These are phyloP conservation scores for Bactericera cockerelli DNA, from an alignment of 1,140 invertebrate genomes.

Conservation along the genomic window DNA sequence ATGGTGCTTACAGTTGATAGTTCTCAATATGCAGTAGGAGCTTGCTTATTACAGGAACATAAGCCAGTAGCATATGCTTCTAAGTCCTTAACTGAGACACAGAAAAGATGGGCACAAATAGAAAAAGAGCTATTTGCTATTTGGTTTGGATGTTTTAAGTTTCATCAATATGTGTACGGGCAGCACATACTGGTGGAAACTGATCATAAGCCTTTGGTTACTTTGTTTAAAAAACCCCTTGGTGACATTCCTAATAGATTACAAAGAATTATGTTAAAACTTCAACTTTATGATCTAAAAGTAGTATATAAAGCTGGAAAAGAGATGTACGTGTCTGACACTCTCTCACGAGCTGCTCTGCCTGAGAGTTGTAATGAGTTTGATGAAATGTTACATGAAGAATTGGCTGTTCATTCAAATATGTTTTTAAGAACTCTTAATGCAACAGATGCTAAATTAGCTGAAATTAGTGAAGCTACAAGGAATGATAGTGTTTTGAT, in stretches of 20 bases:
- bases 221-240: conserved; percentile 30
- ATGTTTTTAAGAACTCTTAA: neutral
- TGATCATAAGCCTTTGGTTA: conserved; percentile 32
- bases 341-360: conserved; percentile 26
- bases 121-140: conserved; percentile 15
- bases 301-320: conserved; percentile 29
- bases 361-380: conserved; percentile 16
- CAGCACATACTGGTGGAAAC: conserved; percentile 27
- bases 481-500: conserved; percentile 21
- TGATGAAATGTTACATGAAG: conserved; percentile 15
- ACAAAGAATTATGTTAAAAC: conserved; percentile 27
- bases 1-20: conserved; percentile 24
- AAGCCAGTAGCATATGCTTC: neutral
- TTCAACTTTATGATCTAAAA: conserved; percentile 23
- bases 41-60: conserved; percentile 22
- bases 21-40: conserved; percentile 25
- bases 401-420: neutral
- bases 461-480: conserved; percentile 23
- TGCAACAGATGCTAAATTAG: conserved; percentile 18
- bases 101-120: conserved; percentile 11
- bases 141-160: too few relatives aligned
- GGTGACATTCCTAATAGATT: conserved; percentile 27
- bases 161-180: conserved; percentile 27
- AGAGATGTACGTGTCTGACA: conserved; percentile 30
- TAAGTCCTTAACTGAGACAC: neutral